phyloP scores from a whole-genome alignment of 2,113 vertebrate genomes.

The Cyanistes caeruleus region DNA sequence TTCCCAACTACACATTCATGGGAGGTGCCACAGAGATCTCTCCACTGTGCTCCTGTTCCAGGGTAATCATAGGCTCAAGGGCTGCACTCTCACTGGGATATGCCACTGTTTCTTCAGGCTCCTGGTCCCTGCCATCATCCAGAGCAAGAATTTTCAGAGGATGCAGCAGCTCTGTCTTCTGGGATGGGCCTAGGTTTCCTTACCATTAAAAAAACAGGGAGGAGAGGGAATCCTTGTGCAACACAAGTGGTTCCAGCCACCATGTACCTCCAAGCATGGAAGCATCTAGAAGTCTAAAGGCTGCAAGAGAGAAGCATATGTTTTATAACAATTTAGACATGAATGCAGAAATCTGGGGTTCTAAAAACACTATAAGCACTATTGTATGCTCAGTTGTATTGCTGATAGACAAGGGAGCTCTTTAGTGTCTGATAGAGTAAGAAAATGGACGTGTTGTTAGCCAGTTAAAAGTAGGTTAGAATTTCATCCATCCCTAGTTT shows the following conservation, averaged over 20 bases:
- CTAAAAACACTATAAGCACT: neutral
- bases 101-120: neutral
- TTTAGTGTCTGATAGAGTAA: neutral
- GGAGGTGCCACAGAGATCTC: neutral
- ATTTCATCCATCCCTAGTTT: neutral
- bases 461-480: neutral
- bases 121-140: neutral
- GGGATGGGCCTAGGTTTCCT: neutral
- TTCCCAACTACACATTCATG: neutral
- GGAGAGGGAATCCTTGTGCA: neutral
- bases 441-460: neutral
- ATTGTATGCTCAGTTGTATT: neutral
- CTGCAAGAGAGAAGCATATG: neutral
- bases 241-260: neutral
- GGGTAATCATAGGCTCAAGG: neutral
- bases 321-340: neutral
- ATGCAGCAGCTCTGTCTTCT: neutral
- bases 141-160: neutral
- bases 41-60: neutral
- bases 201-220: neutral
- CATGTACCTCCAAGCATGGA: neutral
- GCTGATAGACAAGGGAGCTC: neutral
- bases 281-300: neutral
- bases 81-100: neutral
- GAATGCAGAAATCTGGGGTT: neutral